Percentiles rank a stretch among this genome's conserved stretches.
These are phyloP conservation scores for Dioctria rufipes DNA, from an alignment of 2,888 invertebrate species.

Conservation along the genomic window DNA sequence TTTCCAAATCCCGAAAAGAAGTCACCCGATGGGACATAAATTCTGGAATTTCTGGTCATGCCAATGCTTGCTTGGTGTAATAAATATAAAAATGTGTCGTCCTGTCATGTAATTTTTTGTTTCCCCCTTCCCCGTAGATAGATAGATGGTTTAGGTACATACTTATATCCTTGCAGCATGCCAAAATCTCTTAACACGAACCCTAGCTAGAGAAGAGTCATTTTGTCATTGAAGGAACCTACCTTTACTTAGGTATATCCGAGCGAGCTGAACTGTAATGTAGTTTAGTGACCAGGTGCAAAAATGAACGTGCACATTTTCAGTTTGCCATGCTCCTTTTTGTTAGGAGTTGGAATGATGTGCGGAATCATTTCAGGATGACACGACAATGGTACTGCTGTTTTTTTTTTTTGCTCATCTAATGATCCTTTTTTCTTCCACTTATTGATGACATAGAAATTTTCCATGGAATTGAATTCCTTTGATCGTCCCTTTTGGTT, in stretches of 20 bases:
- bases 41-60: slow-evolving; percentile 31
- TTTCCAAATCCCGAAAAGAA: slow-evolving; percentile 39
- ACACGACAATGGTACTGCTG: slow-evolving; percentile 33
- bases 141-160: slow-evolving; percentile 2
- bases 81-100: slow-evolving; percentile 50
- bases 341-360: slow-evolving; percentile 10
- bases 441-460: slow-evolving; percentile 43
- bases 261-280: neutral
- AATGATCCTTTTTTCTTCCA: slow-evolving; percentile 37
- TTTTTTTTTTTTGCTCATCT: too few species aligned
- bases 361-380: slow-evolving; percentile 43
- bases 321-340: neutral
- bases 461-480: neutral
- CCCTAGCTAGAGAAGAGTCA: slow-evolving; percentile 47
- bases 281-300: slow-evolving; percentile 49
- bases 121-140: too few species aligned
- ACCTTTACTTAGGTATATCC: too few species aligned
- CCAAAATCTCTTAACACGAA: slow-evolving; percentile 28
- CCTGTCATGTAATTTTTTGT: slow-evolving; percentile 30
- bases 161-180: slow-evolving; percentile 27
- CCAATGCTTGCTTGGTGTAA: slow-evolving; percentile 17
- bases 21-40: slow-evolving; percentile 43
- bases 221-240: slow-evolving; percentile 26
- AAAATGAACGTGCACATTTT: slow-evolving; percentile 48
- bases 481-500: neutral